These are phyloP conservation scores for Ciona savignyi DNA, from an alignment of 23 tunicate species.

Conservation along the genomic window DNA sequence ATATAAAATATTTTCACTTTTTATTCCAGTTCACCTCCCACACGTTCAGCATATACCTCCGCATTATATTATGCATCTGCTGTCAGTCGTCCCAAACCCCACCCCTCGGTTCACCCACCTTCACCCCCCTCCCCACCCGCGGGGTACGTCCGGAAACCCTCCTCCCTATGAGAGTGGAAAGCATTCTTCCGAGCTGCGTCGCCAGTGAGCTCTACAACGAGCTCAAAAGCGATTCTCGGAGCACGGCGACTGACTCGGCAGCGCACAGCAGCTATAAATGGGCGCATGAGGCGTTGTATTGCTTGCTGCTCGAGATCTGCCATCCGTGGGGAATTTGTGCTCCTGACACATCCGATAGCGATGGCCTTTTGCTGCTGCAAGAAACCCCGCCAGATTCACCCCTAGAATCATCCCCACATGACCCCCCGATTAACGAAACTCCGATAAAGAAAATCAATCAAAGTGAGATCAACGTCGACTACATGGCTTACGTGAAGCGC, in stretches of 20 bases:
- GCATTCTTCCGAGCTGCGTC: background rate
- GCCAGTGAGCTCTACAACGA: background rate
- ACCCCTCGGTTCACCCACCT: background rate
- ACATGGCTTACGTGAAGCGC: constrained; percentile 43
- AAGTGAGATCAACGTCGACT: constrained; percentile 4
- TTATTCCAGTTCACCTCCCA: constrained; percentile 30
- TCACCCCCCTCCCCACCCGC: background rate
- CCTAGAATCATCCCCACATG: background rate
- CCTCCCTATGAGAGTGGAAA: background rate
- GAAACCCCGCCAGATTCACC: background rate
- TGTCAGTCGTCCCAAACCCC: constrained; percentile 2
- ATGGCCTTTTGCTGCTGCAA: background rate
- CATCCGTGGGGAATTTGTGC: background rate
- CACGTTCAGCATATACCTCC: constrained; percentile 20
- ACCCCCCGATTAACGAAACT: background rate
- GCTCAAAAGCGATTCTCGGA: background rate
- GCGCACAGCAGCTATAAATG: background rate
- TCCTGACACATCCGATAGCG: background rate
- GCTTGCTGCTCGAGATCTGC: background rate
- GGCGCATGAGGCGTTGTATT: background rate
- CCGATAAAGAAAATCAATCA: too few relatives aligned
- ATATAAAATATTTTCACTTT: too few relatives aligned
- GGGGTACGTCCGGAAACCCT: background rate
- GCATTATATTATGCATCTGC: constrained; percentile 22
- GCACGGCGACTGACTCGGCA: background rate